Evolutionary conservation across 1,140 invertebrate genomes (phyloP), one percentile per base, ranked within the genome.

Genomic region (Megalonaias nervosa): DNA sequence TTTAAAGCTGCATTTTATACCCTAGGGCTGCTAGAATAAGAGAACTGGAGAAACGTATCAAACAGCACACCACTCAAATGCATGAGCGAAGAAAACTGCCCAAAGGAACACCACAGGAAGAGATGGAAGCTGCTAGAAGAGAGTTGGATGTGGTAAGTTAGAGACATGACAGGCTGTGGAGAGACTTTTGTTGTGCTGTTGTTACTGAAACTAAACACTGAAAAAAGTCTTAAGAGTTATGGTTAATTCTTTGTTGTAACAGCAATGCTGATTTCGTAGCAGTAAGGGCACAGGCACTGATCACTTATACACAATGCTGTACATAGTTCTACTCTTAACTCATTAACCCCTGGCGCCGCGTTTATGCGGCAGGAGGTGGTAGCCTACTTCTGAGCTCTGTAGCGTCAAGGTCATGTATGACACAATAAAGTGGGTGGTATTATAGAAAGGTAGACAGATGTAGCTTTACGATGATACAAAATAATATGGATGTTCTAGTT

Each of bases 81-180:
- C 78, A 85, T 55, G 87, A 89, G 38, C 79, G 89, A 62, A 68
- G 88, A 55, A 84, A 84, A 80, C 77, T 84, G 56, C 89, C 88
- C 1, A 89, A 87, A 67, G 89, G 88, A 13, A 85, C 86, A 1
- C 88, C 89, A 17, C 87, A 90, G 73, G 83, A 89, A 59, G 89
- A 90, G 68, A 90, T 89, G 87, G 85, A 85, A 57, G 85, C 87
- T 12, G 89, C 89, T 14, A 79, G 81, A 58, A 82, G 83, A 75
- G 89, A 90, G 75, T 75, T 90, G 59, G 85, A 87, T 75, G 84
- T 88, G 58, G 89, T 90, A 82, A 82, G 87, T 86, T 21, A 62
- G 13, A 23, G 26, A 15, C 23, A 69, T 72, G 12, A 26, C 26
- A 66, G 2, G 23, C 55, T 9, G 14, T 38, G 6, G 0, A 58